These are phyloP conservation scores for Notoglanidium macrostoma DNA, from an alignment of 2,797 vertebrate species.

Conservation along the genomic window DNA sequence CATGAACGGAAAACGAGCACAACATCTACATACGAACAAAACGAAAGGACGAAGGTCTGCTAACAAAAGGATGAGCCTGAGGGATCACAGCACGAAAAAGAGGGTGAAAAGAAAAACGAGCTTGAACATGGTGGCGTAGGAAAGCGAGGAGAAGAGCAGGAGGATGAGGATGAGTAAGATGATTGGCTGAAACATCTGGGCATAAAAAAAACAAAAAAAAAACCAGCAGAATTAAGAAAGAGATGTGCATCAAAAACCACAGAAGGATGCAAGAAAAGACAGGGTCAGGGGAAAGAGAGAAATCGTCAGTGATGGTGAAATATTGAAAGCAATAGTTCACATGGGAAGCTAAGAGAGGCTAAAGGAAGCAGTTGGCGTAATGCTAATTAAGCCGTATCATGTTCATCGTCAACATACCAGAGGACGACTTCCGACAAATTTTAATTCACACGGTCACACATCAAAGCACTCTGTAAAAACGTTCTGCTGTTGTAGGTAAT, in stretches of 20 bases:
- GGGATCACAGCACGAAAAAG: slow-evolving; percentile 95
- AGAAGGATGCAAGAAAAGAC: slow-evolving; percentile 45
- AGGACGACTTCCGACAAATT: neutral
- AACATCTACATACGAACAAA: slow-evolving; percentile 74
- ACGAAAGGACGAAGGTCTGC: slow-evolving; percentile 72
- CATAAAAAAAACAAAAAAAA: slow-evolving; percentile 58
- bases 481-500: neutral
- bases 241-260: slow-evolving; percentile 61
- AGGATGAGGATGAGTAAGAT: slow-evolving; percentile 99
- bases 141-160: slow-evolving; percentile 98
- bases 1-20: slow-evolving; percentile 83
- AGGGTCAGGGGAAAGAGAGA: slow-evolving; percentile 50
- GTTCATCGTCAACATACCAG: neutral
- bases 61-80: slow-evolving; percentile 53
- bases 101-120: slow-evolving; percentile 98
- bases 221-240: slow-evolving; percentile 65
- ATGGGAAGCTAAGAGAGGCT: slow-evolving; percentile 10
- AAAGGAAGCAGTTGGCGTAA: slow-evolving; percentile 2
- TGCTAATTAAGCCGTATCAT: neutral
- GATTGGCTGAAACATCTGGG: slow-evolving; percentile 99
- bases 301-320: slow-evolving; percentile 32
- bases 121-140: slow-evolving; percentile 98
- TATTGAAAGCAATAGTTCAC: slow-evolving; percentile 26
- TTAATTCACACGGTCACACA: neutral
- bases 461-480: neutral